A percentile compares a stretch with the other conserved stretches of the same genome.
Conservation (phyloP, 1,140 invertebrate species). For the Papilio machaon region DNA sequence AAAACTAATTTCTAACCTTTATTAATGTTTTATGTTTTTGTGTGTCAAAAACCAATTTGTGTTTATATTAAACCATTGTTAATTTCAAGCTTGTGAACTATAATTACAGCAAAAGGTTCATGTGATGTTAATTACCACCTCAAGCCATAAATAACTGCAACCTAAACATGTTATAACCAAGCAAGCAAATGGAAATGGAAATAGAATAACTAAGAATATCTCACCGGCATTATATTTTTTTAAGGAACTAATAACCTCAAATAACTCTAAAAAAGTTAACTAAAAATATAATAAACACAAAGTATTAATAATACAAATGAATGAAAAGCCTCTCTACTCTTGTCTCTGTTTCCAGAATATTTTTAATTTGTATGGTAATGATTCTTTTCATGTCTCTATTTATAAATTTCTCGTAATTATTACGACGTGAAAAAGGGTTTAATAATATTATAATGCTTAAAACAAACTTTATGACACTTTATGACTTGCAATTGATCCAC, state of each 20-base stretch:
- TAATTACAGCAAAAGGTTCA: not conserved
- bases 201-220: no score
- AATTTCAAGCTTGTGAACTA: not conserved
- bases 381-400: constrained; percentile 74
- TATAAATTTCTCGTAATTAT: constrained; percentile 74
- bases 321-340: constrained; percentile 45
- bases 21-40: not conserved
- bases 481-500: no score
- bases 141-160: no score
- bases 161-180: no score
- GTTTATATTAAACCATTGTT: no score
- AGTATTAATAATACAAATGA: not conserved
- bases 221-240: no score
- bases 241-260: no score
- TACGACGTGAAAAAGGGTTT: constrained; percentile 49
- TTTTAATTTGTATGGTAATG: constrained; percentile 77
- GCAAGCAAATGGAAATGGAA: no score
- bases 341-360: constrained; percentile 49
- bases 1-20: not conserved
- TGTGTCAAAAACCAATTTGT: no score
- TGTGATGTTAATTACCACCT: no score
- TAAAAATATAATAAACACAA: no score
- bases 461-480: not conserved
- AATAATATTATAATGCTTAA: not conserved
- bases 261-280: no score